Evolutionary conservation across 2,113 vertebrate genomes (phyloP), one percentile per base, ranked within the genome.

Genomic region (Eolophus roseicapilla): DNA sequence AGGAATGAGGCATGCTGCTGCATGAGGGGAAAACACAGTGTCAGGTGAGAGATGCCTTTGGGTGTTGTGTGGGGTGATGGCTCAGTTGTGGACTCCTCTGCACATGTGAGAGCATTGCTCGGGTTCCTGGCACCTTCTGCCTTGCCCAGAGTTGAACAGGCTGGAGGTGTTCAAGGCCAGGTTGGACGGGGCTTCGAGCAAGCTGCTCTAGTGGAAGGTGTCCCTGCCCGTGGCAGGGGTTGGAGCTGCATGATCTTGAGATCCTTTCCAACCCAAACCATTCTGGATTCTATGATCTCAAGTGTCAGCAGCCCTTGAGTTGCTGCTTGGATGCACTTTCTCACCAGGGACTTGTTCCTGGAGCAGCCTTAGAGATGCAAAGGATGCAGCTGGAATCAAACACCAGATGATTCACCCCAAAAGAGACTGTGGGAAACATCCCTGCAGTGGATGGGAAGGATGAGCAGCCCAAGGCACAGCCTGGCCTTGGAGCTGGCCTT

Each of bases 301-400:
- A 20, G 52, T 13, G 11, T 60, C 87, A 6, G 1, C 6, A 6
- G 47, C 47, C 68, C 80, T 18, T 4, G 20, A 55, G 68, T 18
- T 5, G 25, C 71, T 67, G n/a, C 55, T 55, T 28, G 65, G 65
- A 16, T 6, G 8, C 1, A 0, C 41, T 82, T 89, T 89, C 67
- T 74, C 86, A 89, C 17, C 2, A 7, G 4, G 3, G 33, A 14
- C 29, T 31, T n/a, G 35, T 77, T 90, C 75, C 79, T 57, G 82
- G 35, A 71, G 65, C 2, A 4, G 44, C 44, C n/a, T 13, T 31
- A 27, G 79, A 75, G 78, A 12, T 60, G 49, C 37, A 52, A 31
- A 92, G 92, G 82, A 86, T 73, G 80, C 90, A 90, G 75, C 92
- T 93, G 94, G 68, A 39, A 35, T 33, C 37, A 21, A 82, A 37